A percentile compares a stretch with the other conserved stretches of the same genome.
phyloP scores from a whole-genome alignment of 2,113 vertebrate genomes.

The Chaetodon trifascialis region DNA sequence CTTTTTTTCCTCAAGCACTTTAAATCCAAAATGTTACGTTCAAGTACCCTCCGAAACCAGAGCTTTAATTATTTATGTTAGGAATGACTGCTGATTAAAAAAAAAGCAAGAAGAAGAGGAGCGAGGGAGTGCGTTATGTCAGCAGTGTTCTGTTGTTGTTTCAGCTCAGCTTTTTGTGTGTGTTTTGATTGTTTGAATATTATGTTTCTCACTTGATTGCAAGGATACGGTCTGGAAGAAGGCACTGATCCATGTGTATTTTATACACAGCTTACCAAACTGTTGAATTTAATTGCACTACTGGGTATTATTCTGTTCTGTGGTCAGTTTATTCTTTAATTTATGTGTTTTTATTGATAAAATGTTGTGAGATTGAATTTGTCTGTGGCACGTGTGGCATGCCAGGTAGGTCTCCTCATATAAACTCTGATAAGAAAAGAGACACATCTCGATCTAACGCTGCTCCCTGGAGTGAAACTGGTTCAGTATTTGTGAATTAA shows the following conservation, averaged over 20 bases:
- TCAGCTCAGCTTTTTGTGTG: conserved; percentile 40
- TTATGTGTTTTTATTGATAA: conserved; percentile 59
- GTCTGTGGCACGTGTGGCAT: conserved; percentile 56
- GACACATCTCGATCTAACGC: conserved; percentile 34
- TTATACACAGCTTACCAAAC: conserved; percentile 83
- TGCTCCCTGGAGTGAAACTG: conserved; percentile 43
- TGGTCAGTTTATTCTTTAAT: conserved; percentile 64
- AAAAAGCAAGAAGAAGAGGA: conserved; percentile 1
- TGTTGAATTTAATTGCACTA: conserved; percentile 86
- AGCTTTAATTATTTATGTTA: conserved; percentile 79
- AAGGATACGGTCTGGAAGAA: conserved; percentile 70
- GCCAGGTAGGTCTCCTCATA: conserved; percentile 55
- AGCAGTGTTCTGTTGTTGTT: conserved; percentile 41
- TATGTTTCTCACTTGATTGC: conserved; percentile 60
- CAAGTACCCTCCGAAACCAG: conserved; percentile 70
- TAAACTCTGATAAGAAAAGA: conserved; percentile 37
- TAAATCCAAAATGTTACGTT: conserved; percentile 76
- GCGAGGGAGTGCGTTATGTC: conserved; percentile 39
- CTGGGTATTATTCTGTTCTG: conserved; percentile 74
- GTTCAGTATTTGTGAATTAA: conserved; percentile 33
- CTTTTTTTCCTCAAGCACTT: conserved; percentile 82
- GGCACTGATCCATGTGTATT: conserved; percentile 79
- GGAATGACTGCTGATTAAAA: conserved; percentile 52
- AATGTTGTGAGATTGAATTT: conserved; percentile 71
- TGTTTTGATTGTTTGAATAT: conserved; percentile 60